Percentiles rank a stretch among this genome's conserved stretches.
phyloP scores from a whole-genome alignment of 2,113 vertebrate genomes.

The Glareola pratincola region DNA sequence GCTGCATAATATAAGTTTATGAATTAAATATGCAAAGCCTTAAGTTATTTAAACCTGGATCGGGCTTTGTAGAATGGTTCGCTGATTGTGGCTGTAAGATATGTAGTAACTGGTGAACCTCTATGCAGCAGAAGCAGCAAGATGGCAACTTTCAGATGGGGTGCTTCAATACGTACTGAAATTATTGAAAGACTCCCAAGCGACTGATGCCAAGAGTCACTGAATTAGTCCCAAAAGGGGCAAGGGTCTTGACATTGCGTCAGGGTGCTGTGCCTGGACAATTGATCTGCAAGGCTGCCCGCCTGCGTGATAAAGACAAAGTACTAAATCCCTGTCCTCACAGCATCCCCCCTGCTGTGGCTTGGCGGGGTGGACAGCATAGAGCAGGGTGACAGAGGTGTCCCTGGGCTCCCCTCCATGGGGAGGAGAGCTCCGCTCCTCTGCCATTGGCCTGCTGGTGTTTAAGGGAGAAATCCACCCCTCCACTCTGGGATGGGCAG shows the following conservation, averaged over 20 bases:
- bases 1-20: background rate
- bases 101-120: background rate
- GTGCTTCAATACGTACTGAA: background rate
- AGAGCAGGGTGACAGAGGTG: background rate
- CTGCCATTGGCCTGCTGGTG: constrained; percentile 31
- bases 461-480: constrained; percentile 23
- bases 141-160: background rate
- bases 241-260: background rate
- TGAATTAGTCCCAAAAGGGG: background rate
- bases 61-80: background rate
- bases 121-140: background rate
- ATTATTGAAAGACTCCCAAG: background rate
- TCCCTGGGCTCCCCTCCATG: background rate
- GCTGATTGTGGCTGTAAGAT: background rate
- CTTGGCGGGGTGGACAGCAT: background rate
- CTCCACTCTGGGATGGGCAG: background rate
- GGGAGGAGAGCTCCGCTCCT: constrained; percentile 24
- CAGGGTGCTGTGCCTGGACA: background rate
- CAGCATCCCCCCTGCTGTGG: background rate
- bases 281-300: background rate
- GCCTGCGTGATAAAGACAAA: background rate
- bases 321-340: background rate
- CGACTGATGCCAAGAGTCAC: background rate
- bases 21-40: background rate
- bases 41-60: background rate